Evolutionary conservation across 2,113 vertebrate genomes (phyloP), one percentile per base, ranked within the genome.

Genomic region (Aspiorhynchus laticeps): DNA sequence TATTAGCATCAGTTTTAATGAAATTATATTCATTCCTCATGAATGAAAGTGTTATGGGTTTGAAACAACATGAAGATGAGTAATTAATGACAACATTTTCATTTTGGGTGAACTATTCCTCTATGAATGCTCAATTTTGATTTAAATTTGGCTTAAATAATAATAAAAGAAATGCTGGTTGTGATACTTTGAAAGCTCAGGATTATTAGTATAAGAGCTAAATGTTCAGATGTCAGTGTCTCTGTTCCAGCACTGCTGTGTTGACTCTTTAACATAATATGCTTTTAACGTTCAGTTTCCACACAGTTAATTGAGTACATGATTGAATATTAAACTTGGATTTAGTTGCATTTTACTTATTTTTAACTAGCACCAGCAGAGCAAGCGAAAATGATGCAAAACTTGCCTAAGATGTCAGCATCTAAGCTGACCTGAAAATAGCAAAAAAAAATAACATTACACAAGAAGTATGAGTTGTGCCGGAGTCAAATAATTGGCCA

Each of bases 341-440:
- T 12, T 65, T 10, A 31, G 8, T 33, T 19, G 26, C 12, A 19
- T 33, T 51, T 67, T 38, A 10, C 28, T n/a, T 71, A 5, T 81
- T 24, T 63, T 77, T 33, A 67, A 75, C 7, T 7, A n/a, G 24
- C 48, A 75, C 48, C 59, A 53, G 1, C 75, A 71, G 31, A 56
- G 28, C 19, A 24, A 59, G 15, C 1, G 5, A 74, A 73, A 80
- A 28, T 65, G 12, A 77, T 85, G 43, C 26, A 19, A 67, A 78
- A 67, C 21, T 65, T 65, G 59, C 3, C 26, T 31, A 48, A 67
- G 31, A 67, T 85, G 43, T 36, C 59, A 36, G 7, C 19, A 24
- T 51, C n/a, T 80, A 65, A 43, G 48, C 56, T 33, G 56, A 85
- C 43, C 53, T 21, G 69, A 41, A 85, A 59, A 36, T 24, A 79